Evolutionary conservation across 2,797 vertebrate genomes (phyloP), one percentile per base, ranked within the genome.

Genomic region (Coilia nasus): DNA sequence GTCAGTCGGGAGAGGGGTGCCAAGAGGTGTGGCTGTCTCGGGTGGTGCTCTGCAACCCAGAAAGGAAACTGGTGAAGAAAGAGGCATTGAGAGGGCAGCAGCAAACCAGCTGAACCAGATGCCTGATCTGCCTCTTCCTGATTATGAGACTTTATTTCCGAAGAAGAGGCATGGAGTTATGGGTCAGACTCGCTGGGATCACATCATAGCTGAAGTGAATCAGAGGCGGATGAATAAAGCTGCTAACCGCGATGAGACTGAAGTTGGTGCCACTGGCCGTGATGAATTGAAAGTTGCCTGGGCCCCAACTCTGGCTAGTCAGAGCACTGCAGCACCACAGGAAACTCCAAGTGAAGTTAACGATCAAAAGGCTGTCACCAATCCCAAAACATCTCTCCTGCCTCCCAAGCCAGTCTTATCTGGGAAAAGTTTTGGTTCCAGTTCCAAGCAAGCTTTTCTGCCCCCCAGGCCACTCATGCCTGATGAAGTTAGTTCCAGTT

Each of bases 101-200:
- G 0, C 50, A 54, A 54, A 35, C 64, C 28, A 31, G 28, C 64
- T 6, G 28, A 71, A 0, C 67, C 89, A 88, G 81, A 92, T 56
- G 46, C 81, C 88, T 1, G 47, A 92, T 81, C 0, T 95, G n/a
- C 95, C 95, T 23, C 95, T 93, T 89, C 95, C 95, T 44, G 95
- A 96, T 90, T 96, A 96, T 86, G 92, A 96, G 57, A 90, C 83
- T 0, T 88, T 96, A 46, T 96, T 91, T 86, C 92, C 94, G 57
- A 92, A 93, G 75, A 96, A 89, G 83, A 95, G 94, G 85, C 96
- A 96, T 14, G 95, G 95, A 31, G 94, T 96, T 6, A 92, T 94
- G 85, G 94, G 93, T 2, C 89, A 93, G 0, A 92, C 91, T n/a
- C 90, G 62, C 44, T 96, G 96, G 96, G 96, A 96, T 83, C 90